Evolutionary conservation across 2,888 invertebrate genomes (phyloP).

Genomic region (Aleiodes alternator): DNA sequence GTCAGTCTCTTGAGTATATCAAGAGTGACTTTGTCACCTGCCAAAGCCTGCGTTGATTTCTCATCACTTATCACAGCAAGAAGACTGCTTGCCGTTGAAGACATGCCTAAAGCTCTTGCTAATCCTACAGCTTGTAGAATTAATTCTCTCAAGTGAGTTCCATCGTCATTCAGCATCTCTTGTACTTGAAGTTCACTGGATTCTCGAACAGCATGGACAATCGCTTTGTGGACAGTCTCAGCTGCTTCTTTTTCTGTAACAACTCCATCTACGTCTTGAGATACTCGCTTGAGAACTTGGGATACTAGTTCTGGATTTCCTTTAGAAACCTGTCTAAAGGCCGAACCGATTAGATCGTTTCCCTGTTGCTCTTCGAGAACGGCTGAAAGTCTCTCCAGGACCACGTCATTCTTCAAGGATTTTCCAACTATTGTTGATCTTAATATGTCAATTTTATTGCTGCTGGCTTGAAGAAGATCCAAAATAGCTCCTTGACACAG

Average conservation of each 20-base stretch:
- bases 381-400: constrained; percentile 81
- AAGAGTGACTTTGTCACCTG: constrained; percentile 79
- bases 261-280: constrained; percentile 79
- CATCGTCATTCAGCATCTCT: constrained; percentile 77
- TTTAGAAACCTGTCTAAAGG: constrained; percentile 82
- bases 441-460: constrained; percentile 80
- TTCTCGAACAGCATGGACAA: constrained; percentile 81
- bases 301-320: constrained; percentile 80
- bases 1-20: constrained; percentile 83
- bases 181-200: constrained; percentile 79
- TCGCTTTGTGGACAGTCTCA: constrained; percentile 82
- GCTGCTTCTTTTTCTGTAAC: constrained; percentile 81
- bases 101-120: constrained; percentile 83
- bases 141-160: constrained; percentile 74
- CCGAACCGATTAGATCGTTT: constrained; percentile 79
- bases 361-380: constrained; percentile 78
- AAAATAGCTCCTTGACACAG: constrained; percentile 66
- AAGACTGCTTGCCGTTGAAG: constrained; percentile 79
- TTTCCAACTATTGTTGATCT: constrained; percentile 78
- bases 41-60: constrained; percentile 78
- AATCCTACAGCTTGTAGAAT: constrained; percentile 82
- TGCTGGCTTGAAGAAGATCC: constrained; percentile 64
- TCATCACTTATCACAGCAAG: constrained; percentile 78
- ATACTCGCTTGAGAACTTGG: constrained; percentile 80
- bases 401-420: constrained; percentile 77